Conservation (phyloP, 2,113 vertebrate species). For the Microtus ochrogaster region DNA sequence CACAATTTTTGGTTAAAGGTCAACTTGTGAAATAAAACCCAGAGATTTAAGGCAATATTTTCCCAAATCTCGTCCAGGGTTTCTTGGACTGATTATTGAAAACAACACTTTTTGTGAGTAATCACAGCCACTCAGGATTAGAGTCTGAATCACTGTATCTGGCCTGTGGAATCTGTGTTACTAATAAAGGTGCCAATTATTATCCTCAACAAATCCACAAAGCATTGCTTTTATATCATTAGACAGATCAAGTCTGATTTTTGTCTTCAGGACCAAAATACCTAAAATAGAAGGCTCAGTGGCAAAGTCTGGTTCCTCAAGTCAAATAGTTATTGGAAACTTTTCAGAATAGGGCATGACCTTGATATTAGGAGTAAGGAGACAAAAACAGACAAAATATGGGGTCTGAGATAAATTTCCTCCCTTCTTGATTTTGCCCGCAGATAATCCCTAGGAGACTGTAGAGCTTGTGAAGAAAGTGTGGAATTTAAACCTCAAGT, state of each 20-base stretch:
- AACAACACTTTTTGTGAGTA: neutral
- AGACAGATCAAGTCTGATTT: neutral
- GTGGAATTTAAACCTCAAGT: constrained; percentile 68
- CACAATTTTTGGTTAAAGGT: neutral
- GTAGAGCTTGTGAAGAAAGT: constrained; percentile 47
- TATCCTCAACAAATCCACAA: neutral
- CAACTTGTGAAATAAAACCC: neutral
- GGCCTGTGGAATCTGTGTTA: neutral
- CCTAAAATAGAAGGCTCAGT: neutral
- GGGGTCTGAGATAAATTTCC: constrained; percentile 45
- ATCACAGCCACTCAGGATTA: neutral
- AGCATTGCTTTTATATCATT: neutral
- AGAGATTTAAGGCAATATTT: neutral
- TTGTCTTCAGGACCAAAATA: constrained; percentile 9
- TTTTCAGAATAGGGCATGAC: constrained; percentile 29
- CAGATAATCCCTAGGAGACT: neutral
- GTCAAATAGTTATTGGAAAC: constrained; percentile 14
- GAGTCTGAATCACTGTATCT: neutral
- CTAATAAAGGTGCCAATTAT: neutral
- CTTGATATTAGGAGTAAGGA: neutral
- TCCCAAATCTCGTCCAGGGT: neutral
- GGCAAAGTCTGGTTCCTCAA: neutral
- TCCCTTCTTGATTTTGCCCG: constrained; percentile 39
- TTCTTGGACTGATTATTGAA: neutral
- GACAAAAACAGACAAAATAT: constrained; percentile 22